Percentiles rank a stretch among this genome's conserved stretches.
phyloP scores from a whole-genome alignment of 2,113 vertebrate genomes.

The Geococcyx californianus region DNA sequence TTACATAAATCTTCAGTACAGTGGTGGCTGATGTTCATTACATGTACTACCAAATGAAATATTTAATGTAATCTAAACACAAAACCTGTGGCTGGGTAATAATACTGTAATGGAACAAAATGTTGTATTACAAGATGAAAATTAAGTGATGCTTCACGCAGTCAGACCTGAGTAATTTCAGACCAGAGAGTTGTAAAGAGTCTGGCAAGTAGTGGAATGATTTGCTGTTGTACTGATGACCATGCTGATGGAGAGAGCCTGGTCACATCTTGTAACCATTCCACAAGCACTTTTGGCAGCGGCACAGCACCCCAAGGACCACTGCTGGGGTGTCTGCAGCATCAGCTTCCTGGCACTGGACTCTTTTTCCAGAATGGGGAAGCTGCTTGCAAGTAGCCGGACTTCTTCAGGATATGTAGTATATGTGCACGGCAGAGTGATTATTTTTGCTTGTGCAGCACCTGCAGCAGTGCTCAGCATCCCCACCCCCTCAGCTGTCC shows the following conservation, averaged over 20 bases:
- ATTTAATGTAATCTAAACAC: neutral
- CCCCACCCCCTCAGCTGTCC: neutral
- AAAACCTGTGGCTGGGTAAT: neutral
- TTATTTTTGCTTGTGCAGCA: neutral
- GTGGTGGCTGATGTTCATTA: neutral
- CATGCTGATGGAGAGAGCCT: neutral
- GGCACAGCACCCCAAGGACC: neutral
- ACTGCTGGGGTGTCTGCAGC: neutral
- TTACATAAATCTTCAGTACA: neutral
- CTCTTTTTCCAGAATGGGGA: neutral
- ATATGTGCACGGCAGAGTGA: neutral
- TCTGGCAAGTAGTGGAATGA: neutral
- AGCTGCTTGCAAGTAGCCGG: neutral
- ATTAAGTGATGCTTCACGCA: neutral
- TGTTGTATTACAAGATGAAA: neutral
- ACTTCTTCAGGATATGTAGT: neutral
- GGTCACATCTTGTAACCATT: neutral
- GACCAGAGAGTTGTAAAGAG: neutral
- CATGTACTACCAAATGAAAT: neutral
- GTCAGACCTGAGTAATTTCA: neutral
- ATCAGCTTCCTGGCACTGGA: neutral
- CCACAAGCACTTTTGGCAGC: neutral
- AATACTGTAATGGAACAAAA: neutral
- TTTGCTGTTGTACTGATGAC: neutral
- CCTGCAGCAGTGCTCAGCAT: neutral